Conservation (phyloP, 2,797 vertebrate genomes). For the Crenichthys baileyi region DNA sequence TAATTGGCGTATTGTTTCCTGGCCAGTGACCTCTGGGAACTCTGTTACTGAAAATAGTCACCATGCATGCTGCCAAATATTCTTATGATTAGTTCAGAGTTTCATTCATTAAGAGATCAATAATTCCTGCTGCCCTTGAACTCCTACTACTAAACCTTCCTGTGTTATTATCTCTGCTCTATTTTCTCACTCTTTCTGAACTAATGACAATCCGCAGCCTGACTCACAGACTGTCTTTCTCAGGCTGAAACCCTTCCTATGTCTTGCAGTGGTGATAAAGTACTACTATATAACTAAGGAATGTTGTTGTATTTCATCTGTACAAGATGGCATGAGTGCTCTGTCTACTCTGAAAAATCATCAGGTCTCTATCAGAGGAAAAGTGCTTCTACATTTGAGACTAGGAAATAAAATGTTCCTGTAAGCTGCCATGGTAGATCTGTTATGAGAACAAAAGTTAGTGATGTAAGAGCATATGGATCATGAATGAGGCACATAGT, state of each 20-base stretch:
- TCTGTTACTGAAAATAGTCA: conserved; percentile 50
- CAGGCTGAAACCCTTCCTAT: conserved; percentile 9
- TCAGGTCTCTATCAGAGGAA: neutral
- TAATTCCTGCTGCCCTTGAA: conserved; percentile 74
- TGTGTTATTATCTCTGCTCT: conserved; percentile 28
- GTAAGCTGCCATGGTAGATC: neutral
- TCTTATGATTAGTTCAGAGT: conserved; percentile 42
- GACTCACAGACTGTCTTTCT: conserved; percentile 1
- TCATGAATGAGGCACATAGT: conserved; percentile 17
- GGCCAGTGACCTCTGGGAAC: conserved; percentile 34
- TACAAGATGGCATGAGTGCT: neutral
- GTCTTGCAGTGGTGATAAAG: neutral
- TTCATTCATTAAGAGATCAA: conserved; percentile 68
- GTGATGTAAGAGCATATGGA: conserved; percentile 12
- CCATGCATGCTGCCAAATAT: conserved; percentile 49
- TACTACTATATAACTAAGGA: conserved; percentile 10
- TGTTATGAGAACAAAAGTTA: conserved; percentile 5
- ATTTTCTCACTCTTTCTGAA: conserved; percentile 40
- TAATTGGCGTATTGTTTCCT: conserved; percentile 62
- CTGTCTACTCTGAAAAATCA: neutral
- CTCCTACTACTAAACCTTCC: conserved; percentile 50
- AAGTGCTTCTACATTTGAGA: neutral
- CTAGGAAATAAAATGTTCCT: neutral
- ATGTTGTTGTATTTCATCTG: neutral
- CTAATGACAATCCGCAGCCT: conserved; percentile 49